Base-by-base conservation (phyloP, 1,140 invertebrate genomes). In the Cotesia vestalis region DNA sequence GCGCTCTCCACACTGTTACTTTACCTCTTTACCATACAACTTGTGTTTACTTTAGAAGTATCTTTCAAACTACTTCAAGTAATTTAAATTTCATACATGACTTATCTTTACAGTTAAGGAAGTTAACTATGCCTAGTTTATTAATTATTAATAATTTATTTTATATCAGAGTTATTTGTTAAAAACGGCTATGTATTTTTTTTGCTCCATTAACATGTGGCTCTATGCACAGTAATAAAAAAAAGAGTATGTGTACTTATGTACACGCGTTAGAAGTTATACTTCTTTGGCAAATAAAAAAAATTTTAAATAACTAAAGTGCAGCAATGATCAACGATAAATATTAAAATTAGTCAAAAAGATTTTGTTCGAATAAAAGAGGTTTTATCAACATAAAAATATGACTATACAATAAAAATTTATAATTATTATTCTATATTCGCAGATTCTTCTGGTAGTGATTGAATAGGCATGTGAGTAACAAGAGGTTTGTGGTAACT, bases 401-500 rank as follows among this genome's bases (percentile, higher is more conserved):
- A 57, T 57, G 17, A 57, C 17, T 0, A 57, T 1, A 57, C 53
- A 57, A 0, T 14, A 20, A 57, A 57, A 17, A 57, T 57, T 0
- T 20, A 17, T 0, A 57, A 20, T 57, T 0, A 61, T 34, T 35
- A 61, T 34, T 61, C 20, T 34, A 61, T 2, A 35, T 61, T 61
- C 11, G 59, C 1, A 61, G 59, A 35, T 61, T 61, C 59, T 61
- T 61, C 17, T 61, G 0, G 59, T 61, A 61, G 17, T 61, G 20
- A 61, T 35, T 61, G 59, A 35, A 61, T 61, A 61, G 59, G 59
- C 27, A 35, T 2, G 59, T 61, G 11, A 61, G 62, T 40, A 64
- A 64, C 62, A 64, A 64, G 14, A 14, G 62, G 62, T 40, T 64
- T 64, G 34, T 40, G 62, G 34, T 64, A 64, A 1, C 62, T 64